Percentiles rank a stretch among this genome's conserved stretches.
These are phyloP conservation scores for Spodoptera littoralis DNA, from an alignment of 2,888 invertebrate genomes.

Conservation along the genomic window DNA sequence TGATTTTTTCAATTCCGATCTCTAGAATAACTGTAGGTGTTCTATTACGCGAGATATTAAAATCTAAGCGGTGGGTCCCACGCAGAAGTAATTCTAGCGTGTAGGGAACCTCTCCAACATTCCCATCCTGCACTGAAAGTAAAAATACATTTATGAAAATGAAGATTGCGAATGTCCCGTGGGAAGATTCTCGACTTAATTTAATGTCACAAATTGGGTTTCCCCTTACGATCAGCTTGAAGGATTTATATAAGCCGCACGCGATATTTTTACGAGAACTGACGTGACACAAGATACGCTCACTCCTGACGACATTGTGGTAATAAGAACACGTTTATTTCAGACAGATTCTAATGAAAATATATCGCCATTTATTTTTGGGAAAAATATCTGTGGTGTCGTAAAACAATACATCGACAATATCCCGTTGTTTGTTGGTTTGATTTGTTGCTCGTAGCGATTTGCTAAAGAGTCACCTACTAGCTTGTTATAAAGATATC, in stretches of 20 bases:
- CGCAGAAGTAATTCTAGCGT: background rate
- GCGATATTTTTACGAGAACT: conserved; percentile 57
- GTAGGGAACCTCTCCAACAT: background rate
- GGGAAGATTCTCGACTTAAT: conserved; percentile 55
- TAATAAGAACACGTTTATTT: conserved; percentile 18
- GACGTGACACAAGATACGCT: conserved; percentile 27
- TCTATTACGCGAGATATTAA: no score
- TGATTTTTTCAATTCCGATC: no score
- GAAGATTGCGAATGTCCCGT: conserved; percentile 55
- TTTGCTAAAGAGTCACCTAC: no score
- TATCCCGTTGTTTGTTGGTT: no score
- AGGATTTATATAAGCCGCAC: conserved; percentile 61
- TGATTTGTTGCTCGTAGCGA: no score
- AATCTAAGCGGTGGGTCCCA: background rate
- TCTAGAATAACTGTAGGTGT: no score
- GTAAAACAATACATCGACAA: no score
- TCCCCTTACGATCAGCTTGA: conserved; percentile 59
- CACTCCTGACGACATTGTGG: conserved; percentile 11
- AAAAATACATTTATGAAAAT: conserved; percentile 60
- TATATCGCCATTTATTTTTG: background rate
- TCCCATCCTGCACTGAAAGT: conserved; percentile 45
- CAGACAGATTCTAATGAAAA: conserved; percentile 1
- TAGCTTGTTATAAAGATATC: no score
- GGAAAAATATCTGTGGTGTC: background rate
- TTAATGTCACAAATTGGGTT: conserved; percentile 66